Percentiles rank a stretch among this genome's conserved stretches.
Conservation (phyloP, 2,888 invertebrate species). For the Oxystoma pomonae region DNA sequence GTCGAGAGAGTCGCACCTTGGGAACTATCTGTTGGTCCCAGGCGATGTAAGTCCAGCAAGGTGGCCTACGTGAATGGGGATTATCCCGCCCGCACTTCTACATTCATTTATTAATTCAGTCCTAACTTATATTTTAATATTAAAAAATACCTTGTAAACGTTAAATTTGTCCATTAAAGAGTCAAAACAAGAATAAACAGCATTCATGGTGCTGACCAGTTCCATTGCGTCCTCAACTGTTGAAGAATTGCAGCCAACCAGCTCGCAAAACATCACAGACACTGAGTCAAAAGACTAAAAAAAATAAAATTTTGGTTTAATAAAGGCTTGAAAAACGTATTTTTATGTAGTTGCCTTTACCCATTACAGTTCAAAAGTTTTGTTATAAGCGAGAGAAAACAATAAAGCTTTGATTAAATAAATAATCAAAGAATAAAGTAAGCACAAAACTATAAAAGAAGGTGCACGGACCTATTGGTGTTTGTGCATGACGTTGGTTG, state of each 20-base stretch:
- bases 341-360: neutral
- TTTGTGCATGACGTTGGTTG: too few species aligned
- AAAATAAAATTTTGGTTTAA: conserved; percentile 4
- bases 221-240: conserved; percentile 66
- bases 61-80: too few species aligned
- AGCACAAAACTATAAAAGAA: too few species aligned
- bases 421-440: too few species aligned
- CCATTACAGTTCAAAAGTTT: neutral
- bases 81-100: too few species aligned
- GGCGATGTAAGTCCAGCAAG: too few species aligned
- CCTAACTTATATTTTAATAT: too few species aligned
- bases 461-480: too few species aligned
- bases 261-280: conserved; percentile 75
- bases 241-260: conserved; percentile 57
- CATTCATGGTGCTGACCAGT: conserved; percentile 80
- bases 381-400: neutral
- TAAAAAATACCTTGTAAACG: conserved; percentile 89
- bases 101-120: too few species aligned
- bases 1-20: too few species aligned
- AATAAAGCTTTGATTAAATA: too few species aligned
- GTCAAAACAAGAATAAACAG: conserved; percentile 82
- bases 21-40: too few species aligned
- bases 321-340: neutral
- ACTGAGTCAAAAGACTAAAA: conserved; percentile 70
- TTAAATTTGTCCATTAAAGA: conserved; percentile 76